Base-by-base conservation (phyloP, 1,140 invertebrate species). In the Rhopalosiphum padi region DNA sequence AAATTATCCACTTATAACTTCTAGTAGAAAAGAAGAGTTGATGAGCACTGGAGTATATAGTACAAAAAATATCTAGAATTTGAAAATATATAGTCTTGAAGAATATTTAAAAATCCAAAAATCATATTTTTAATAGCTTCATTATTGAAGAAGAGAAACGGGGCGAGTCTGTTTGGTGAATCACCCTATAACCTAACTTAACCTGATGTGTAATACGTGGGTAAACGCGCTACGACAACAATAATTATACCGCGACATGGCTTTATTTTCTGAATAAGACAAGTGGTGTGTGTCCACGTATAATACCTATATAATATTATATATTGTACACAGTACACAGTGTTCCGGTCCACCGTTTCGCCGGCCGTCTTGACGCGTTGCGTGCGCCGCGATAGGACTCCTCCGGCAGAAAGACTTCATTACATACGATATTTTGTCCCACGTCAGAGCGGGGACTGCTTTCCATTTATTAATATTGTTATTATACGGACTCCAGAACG, bases 401-500 rank as follows among this genome's bases (percentile, higher is more conserved):
- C 30, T 77, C 30, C 85, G 85, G 85, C 85, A 25, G 11, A 46
- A 86, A 86, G 41, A 86, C 85, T 86, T 86, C 85, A 86, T 86
- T 86, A 86, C 85, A 30, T 15, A 41, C 25, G 23, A 77, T 77
- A 77, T 77, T 77, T 77, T 77, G 60, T 77, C 60, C 60, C 60
- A 77, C 60, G 60, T 77, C 60, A n/a, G 60, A 60, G 25, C 55
- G 30, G 55, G 25, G 25, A n/a, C 15, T 77, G 30, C n/a, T 77
- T 21, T 77, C n/a, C 30, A 77, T 77, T n/a, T 77, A 77, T 77
- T 77, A 77, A 77, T 77, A 77, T n/a, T 41, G 41, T 41, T 30
- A 30, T 68, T n/a, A 21, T n/a, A 18, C 60, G 60, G 60, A 77
- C 60, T 77, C 15, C 60, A n/a, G 55, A n/a, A n/a, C n/a, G 30